Percentiles rank a stretch among this genome's conserved stretches.
These are phyloP conservation scores for Cyrtorhinus lividipennis DNA, from an alignment of 1,140 invertebrate species.

Conservation along the genomic window DNA sequence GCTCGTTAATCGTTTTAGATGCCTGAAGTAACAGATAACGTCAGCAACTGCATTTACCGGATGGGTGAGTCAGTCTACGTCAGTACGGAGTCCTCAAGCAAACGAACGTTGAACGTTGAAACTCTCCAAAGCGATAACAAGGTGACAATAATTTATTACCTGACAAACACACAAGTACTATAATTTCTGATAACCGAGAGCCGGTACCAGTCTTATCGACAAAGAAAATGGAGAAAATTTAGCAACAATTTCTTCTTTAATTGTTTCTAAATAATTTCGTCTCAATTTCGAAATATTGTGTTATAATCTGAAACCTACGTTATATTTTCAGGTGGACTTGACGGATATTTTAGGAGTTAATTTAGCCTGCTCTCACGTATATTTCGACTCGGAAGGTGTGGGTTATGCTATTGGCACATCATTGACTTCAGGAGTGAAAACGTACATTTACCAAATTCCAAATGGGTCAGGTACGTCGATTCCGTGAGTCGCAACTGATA, in stretches of 20 bases:
- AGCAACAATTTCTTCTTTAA: no score
- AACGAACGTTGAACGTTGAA: conserved; percentile 30
- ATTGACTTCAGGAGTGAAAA: conserved; percentile 20
- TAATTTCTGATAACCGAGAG: no score
- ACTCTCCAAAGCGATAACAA: conserved; percentile 31
- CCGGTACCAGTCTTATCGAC: no score
- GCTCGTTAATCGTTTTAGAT: conserved; percentile 25
- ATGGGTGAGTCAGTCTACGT: conserved; percentile 33
- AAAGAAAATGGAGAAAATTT: no score
- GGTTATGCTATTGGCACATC: conserved; percentile 32
- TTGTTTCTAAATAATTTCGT: no score
- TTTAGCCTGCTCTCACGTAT: conserved; percentile 31
- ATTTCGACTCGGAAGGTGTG: conserved; percentile 29
- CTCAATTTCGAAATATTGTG: no score
- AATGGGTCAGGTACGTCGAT: no score
- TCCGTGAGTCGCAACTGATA: no score
- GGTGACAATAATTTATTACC: no score
- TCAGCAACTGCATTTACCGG: conserved; percentile 29
- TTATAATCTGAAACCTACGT: no score
- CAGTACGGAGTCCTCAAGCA: conserved; percentile 31
- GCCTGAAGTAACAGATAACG: conserved; percentile 33
- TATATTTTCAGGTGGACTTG: conserved; percentile 29
- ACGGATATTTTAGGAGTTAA: conserved; percentile 29
- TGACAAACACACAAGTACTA: no score
- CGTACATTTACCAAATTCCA: conserved; percentile 15